Evolutionary conservation across 1,140 invertebrate genomes (phyloP).

Genomic region (Rhopalosiphum maidis): DNA sequence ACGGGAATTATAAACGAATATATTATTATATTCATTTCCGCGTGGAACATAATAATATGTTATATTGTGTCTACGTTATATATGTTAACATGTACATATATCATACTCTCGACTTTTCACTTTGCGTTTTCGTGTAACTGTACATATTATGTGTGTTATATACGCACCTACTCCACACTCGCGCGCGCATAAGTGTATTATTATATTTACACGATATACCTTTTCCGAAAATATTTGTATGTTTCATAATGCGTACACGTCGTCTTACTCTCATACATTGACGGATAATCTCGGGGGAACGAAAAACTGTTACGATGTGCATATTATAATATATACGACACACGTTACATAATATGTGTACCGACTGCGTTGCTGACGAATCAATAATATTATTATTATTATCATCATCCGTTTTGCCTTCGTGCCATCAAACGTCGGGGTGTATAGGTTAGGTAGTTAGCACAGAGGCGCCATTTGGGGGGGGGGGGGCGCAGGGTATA

Average conservation of each 20-base stretch:
- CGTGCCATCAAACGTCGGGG: background rate
- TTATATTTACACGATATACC: conserved; percentile 37
- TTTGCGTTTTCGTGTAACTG: background rate
- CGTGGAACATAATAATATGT: background rate
- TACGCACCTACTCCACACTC: background rate
- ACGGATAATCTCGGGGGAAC: conserved; percentile 37
- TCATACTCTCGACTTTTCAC: background rate
- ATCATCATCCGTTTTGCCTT: background rate
- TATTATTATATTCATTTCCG: background rate
- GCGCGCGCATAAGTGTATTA: background rate
- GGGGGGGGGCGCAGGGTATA: no score
- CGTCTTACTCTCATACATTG: conserved; percentile 9
- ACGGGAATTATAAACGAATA: background rate
- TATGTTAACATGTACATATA: background rate
- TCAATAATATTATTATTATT: conserved; percentile 25
- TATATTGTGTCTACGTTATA: background rate
- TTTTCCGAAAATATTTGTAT: conserved; percentile 10
- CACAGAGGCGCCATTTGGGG: no score
- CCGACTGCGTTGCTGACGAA: background rate
- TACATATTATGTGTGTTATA: background rate
- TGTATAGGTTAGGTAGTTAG: no score
- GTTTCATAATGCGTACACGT: conserved; percentile 6
- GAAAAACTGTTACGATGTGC: conserved; percentile 26
- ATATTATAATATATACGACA: background rate
- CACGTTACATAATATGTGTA: conserved; percentile 1